Evolutionary conservation across 2,797 vertebrate species (phyloP), one percentile per base, ranked within the genome.

Genomic region (Oophaga sylvatica): DNA sequence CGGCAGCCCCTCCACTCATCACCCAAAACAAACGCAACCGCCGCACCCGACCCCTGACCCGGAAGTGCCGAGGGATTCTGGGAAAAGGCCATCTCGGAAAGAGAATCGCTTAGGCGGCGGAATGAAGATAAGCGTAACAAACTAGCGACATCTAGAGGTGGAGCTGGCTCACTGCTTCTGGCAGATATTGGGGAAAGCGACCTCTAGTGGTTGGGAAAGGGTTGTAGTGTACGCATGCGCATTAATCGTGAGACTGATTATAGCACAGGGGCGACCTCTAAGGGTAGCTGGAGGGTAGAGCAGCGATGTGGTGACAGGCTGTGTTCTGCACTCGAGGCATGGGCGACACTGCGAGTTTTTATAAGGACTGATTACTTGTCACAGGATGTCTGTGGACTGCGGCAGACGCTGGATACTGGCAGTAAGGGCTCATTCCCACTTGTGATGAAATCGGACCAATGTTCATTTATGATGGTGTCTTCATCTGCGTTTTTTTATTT

Each of bases 1-100:
- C 20, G 79, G 0, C 26, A 0, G 0, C 60, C 3, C 1, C 56
- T 1, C 6, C 45, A 83, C 90, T 63, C 83, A 88, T 88, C 60
- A 85, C 78, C 83, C 83, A 81, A 88, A 88, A 85, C 87, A 83
- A 88, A 85, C 87, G 65, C 70, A 76, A 63, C 87, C 83, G 68
- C 82, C 48, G 31, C 65, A 5, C 16, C 31, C 48, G 75, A 81
- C 45, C 19, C 82, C 83, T 85, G 31, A 89, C 79, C 88, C 88
- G 88, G 88, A 89, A 86, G 26, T 53, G 35, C 57, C 10, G 5
- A 11, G 84, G 84, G 35, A 82, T 83, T 71, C 11, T 86, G 88
- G 84, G 78, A 73, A 29, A 35, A 16, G 17, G 15, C 3, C 16
- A 16, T 9, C 8, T 6, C 2, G 7, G 53, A 19, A 15, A 35